Base-by-base conservation (phyloP, 1,140 invertebrate species). In the Marisa cornuarietis region DNA sequence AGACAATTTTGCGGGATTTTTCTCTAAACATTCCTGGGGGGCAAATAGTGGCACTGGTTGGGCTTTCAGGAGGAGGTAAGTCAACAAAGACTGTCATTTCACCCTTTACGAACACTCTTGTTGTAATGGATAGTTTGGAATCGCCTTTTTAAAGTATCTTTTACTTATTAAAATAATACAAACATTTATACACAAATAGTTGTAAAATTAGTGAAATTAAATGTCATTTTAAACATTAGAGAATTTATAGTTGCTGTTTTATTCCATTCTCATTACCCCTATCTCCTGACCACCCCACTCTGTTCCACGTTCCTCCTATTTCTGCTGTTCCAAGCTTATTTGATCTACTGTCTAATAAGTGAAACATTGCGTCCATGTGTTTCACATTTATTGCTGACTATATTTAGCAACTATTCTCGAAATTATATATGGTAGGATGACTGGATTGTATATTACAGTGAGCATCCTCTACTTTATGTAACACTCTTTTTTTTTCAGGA, bases 21-120 rank as follows among this genome's bases (percentile, higher is more conserved):
- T 95, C 93, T 87, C 90, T 98, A 49, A 93, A 92, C 68, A 94
- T 99, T 83, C 95, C 95, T 9, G 93, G 95, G 24, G 97, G 97
- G n/a, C 95, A 95, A 92, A 95, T 96, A 2, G 94, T 98, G 6
- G 97, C 97, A 18, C 93, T 98, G 71, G 97, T 98, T 78, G 97
- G 97, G 31, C 92, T 95, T 20, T 97, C 96, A 81, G 97, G 97
- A 6, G 89, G 96, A 84, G 91, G 91, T 91, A 85, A 82, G 82
- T 77, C 2, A 26, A 49, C 10, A 26, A 31, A 51, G 13, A 26
- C 66, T 31, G 11, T 71, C 51, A 7, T 26, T 11, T 71, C 31
- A 51, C 42, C n/a, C 22, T 13, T 13, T 42, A 42, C 31, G 6
- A 42, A 42, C 31, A 42, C 31, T 42, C 31, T 42, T 42, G 31